phyloP scores from a whole-genome alignment of 2,113 vertebrate genomes.

The Phylloscopus whistleri region DNA sequence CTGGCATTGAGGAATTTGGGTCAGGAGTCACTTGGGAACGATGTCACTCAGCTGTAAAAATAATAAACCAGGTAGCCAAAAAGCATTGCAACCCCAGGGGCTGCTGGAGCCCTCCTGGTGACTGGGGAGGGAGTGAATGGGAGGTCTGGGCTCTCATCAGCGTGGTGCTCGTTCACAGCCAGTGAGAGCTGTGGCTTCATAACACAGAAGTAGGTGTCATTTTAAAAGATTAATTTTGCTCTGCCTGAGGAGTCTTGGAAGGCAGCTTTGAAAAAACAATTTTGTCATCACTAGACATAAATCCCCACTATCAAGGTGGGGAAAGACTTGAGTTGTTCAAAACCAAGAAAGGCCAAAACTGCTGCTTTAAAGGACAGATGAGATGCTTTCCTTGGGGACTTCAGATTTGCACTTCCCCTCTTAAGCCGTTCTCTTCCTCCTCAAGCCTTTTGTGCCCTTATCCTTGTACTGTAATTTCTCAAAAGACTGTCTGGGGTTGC shows the following conservation, averaged over 20 bases:
- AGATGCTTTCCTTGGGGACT: not conserved
- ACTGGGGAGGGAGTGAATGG: not conserved
- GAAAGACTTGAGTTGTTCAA: not conserved
- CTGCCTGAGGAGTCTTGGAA: not conserved
- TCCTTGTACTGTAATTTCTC: not conserved
- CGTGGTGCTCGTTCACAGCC: accelerated
- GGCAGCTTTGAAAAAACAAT: not conserved
- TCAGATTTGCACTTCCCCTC: not conserved
- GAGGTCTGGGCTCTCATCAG: not conserved
- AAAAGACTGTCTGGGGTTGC: not conserved
- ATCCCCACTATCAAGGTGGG: not conserved
- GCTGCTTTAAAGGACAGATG: not conserved
- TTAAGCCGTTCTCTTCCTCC: not conserved
- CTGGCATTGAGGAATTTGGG: too few relatives aligned
- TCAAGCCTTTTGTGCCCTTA: not conserved
- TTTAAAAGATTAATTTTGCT: not conserved
- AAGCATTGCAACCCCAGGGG: not conserved
- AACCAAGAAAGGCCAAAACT: not conserved
- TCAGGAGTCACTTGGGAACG: not conserved
- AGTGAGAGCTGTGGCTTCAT: not conserved
- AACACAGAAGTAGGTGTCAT: not conserved
- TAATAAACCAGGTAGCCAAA: not conserved
- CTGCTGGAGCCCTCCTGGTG: not conserved
- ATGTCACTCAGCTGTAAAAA: not conserved
- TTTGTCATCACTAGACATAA: not conserved